Conservation (phyloP, 2,888 invertebrate genomes). For the Copidosoma aretas region DNA sequence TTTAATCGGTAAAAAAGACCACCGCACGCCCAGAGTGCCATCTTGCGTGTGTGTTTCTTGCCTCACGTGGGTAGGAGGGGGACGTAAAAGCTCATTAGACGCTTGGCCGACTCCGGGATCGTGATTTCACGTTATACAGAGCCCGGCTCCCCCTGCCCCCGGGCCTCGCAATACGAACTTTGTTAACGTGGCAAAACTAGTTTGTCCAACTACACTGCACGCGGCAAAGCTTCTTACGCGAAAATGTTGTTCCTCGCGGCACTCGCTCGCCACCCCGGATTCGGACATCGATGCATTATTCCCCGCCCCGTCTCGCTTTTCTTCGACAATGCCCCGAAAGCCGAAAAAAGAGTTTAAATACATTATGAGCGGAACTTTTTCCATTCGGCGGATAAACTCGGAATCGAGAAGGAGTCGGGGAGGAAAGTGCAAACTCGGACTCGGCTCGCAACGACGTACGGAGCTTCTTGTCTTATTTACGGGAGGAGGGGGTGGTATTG, state of each 20-base stretch:
- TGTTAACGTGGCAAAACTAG: conserved; percentile 31
- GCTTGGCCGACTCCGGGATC: conserved; percentile 15
- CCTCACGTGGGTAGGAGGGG: neutral
- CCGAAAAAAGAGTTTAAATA: conserved; percentile 13
- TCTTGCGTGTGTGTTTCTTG: conserved; percentile 11
- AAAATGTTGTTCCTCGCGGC: conserved; percentile 18
- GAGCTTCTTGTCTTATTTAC: too few relatives aligned
- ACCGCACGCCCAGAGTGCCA: too few relatives aligned
- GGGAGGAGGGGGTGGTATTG: too few relatives aligned
- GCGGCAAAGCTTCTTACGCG: conserved; percentile 30
- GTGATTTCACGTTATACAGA: conserved; percentile 5
- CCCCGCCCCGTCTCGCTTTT: neutral
- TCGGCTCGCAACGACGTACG: too few relatives aligned
- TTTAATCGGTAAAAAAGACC: too few relatives aligned
- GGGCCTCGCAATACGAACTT: conserved; percentile 16
- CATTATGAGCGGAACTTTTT: conserved; percentile 7
- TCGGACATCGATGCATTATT: conserved; percentile 23
- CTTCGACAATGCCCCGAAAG: neutral
- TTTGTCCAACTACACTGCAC: conserved; percentile 19
- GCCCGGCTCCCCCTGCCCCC: too few relatives aligned
- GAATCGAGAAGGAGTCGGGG: too few relatives aligned
- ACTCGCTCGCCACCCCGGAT: neutral
- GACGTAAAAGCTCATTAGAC: conserved; percentile 33
- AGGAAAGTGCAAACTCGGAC: too few relatives aligned
- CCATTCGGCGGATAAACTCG: neutral